Conservation (phyloP, 2,113 vertebrate species). For the Delphinapterus leucas region DNA sequence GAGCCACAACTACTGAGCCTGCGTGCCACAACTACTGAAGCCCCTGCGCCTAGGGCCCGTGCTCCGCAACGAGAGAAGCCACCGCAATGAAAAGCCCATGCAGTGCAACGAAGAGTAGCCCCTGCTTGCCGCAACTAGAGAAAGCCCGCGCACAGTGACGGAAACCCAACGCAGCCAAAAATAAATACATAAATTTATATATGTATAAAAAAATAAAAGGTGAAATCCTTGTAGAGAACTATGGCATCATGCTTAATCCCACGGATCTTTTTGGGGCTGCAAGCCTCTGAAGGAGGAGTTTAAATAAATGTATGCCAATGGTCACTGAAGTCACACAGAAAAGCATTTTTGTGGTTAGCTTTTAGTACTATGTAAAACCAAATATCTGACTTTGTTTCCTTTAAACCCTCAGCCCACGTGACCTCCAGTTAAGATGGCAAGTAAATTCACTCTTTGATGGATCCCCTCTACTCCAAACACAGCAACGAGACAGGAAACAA, state of each 20-base stretch:
- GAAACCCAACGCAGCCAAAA: too few relatives aligned
- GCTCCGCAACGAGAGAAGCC: too few relatives aligned
- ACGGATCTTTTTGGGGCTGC: slow-evolving; percentile 2
- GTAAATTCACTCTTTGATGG: slow-evolving; percentile 41
- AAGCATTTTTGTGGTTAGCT: slow-evolving; percentile 61
- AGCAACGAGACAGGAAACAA: slow-evolving; percentile 18
- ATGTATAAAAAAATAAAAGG: slow-evolving; percentile 26
- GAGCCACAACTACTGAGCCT: too few relatives aligned
- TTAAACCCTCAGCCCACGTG: slow-evolving; percentile 45
- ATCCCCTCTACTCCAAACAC: slow-evolving; percentile 20
- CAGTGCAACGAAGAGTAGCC: too few relatives aligned
- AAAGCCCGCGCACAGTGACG: rapidly evolving
- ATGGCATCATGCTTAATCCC: slow-evolving; percentile 33
- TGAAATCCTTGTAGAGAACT: slow-evolving; percentile 19
- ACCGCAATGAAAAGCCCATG: too few relatives aligned
- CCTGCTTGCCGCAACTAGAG: too few relatives aligned
- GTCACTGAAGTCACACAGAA: slow-evolving; percentile 53
- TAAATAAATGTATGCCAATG: slow-evolving; percentile 34
- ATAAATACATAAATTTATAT: too few relatives aligned
- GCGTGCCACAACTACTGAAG: too few relatives aligned
- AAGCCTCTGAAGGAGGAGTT: slow-evolving; percentile 16
- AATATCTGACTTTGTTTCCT: slow-evolving; percentile 58
- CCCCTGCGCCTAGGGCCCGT: too few relatives aligned
- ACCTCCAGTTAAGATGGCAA: slow-evolving; percentile 46
- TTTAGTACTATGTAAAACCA: slow-evolving; percentile 62